Evolutionary conservation across 2,888 invertebrate genomes (phyloP), one percentile per base, ranked within the genome.

Genomic region (Punctoribates punctum): DNA sequence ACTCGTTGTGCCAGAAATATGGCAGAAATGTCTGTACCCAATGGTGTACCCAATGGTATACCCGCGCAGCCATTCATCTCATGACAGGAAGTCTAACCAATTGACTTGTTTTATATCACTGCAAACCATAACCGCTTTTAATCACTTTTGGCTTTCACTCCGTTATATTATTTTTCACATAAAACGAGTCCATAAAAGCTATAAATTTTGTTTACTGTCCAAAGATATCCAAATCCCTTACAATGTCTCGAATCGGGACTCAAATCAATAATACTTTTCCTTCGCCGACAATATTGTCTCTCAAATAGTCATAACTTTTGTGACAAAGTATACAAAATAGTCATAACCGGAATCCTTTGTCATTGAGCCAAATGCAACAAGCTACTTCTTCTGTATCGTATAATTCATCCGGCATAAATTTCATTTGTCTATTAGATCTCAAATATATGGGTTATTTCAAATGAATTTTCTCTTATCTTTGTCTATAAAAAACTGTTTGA

Each of bases 121-220:
- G 60, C 60, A 60, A 60, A 60, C 60, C 60, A 60, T 60, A 60
- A 60, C 60, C 48, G 15, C 60, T 60, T 60, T 60, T 60, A 60
- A 60, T 60, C 60, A 60, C 60, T 60, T 60, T 60, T 60, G 23
- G 8, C 54, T 54, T 17, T 17, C 54, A 11, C 20, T 42, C 42
- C 5, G 42, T n/a, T n/a, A n/a, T n/a, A n/a, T n/a, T n/a, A n/a
- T 42, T 9, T 42, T 42, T 11, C 15, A 6, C 48, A 48, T 48
- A 48, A 60, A 25, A 60, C 25, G 15, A 60, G 25, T 60, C 60
- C 60, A 60, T 60, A 60, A 48, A 60, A 60, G 60, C 27, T 5
- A 60, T 60, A 60, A 60, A 60, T 23, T 60, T 25, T 60, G 25
- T 27, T 60, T 27, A 60, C 2, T 60, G 15, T 60, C 9, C 6